A percentile compares a stretch with the other conserved stretches of the same genome.
Evolutionary conservation across 2,113 vertebrate genomes (phyloP).

Genomic region (Gallinago undulata): DNA sequence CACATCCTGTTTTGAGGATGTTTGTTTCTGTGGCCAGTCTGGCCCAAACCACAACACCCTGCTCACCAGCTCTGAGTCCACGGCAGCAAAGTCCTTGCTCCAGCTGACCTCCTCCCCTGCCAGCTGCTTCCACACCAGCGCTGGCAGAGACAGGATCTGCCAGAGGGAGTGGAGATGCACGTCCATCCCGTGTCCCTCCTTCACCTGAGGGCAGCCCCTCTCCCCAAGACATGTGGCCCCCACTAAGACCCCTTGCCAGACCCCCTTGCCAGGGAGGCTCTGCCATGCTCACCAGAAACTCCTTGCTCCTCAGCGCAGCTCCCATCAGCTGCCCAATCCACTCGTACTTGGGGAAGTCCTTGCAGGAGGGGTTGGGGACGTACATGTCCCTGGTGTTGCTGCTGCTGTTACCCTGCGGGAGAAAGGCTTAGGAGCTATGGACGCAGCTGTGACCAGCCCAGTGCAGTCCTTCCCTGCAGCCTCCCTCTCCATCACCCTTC

Average conservation of each 20-base stretch:
- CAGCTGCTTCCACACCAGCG: slow-evolving; percentile 95
- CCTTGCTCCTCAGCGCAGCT: slow-evolving; percentile 91
- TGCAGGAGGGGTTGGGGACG: slow-evolving; percentile 93
- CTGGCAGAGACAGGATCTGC: slow-evolving; percentile 89
- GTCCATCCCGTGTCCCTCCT: rapidly evolving
- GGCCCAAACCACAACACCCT: no score
- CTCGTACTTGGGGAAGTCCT: slow-evolving; percentile 90
- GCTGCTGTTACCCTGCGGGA: slow-evolving; percentile 80
- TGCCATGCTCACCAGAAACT: slow-evolving; percentile 85
- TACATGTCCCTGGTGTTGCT: slow-evolving; percentile 92
- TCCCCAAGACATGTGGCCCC: neutral
- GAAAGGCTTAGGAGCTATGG: neutral
- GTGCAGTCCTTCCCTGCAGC: neutral
- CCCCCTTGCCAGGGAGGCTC: neutral
- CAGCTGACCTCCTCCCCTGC: slow-evolving; percentile 90
- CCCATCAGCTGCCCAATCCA: slow-evolving; percentile 98
- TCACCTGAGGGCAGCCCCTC: neutral
- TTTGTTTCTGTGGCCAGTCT: no score
- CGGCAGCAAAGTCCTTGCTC: slow-evolving; percentile 90
- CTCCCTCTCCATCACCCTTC: neutral
- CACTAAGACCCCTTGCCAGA: neutral
- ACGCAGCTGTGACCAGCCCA: neutral
- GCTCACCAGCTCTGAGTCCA: slow-evolving; percentile 89
- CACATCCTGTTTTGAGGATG: no score
- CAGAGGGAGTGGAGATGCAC: rapidly evolving